phyloP scores from a whole-genome alignment of 2,888 invertebrate species.

The Drosophila peninsularis region DNA sequence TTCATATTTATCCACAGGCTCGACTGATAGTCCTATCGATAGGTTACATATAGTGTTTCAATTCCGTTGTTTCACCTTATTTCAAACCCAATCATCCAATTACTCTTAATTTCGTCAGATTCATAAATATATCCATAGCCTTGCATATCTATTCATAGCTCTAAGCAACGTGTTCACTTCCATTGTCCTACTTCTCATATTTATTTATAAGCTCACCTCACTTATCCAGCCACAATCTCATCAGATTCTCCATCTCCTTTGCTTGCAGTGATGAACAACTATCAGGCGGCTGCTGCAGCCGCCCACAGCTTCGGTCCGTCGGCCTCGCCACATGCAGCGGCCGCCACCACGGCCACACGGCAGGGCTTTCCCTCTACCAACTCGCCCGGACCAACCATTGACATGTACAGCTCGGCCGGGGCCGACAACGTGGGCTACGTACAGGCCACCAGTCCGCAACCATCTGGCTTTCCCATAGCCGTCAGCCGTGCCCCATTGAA shows the following conservation, averaged over 20 bases:
- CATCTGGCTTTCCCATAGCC: conserved; percentile 97
- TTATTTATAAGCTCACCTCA: neutral
- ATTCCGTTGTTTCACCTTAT: neutral
- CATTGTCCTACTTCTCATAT: neutral
- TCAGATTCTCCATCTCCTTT: neutral
- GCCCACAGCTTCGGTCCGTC: conserved; percentile 92
- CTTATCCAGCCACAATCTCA: too few species aligned
- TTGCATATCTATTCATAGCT: neutral
- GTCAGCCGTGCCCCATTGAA: conserved; percentile 96
- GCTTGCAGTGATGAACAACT: conserved; percentile 96
- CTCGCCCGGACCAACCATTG: conserved; percentile 95
- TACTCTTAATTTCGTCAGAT: neutral
- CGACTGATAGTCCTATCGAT: neutral
- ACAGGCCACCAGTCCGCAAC: conserved; percentile 98
- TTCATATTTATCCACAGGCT: too few species aligned
- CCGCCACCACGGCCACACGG: conserved; percentile 88
- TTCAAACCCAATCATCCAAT: neutral
- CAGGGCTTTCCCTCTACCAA: conserved; percentile 95
- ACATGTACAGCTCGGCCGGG: conserved; percentile 95
- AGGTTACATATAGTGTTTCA: neutral
- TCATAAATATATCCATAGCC: neutral
- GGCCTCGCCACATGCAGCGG: conserved; percentile 91
- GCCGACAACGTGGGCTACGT: conserved; percentile 96
- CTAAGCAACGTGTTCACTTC: neutral
- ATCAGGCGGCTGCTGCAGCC: conserved; percentile 93